A percentile compares a stretch with the other conserved stretches of the same genome.
phyloP scores from a whole-genome alignment of 2,888 invertebrate genomes.

The Orthonevra nobilis region DNA sequence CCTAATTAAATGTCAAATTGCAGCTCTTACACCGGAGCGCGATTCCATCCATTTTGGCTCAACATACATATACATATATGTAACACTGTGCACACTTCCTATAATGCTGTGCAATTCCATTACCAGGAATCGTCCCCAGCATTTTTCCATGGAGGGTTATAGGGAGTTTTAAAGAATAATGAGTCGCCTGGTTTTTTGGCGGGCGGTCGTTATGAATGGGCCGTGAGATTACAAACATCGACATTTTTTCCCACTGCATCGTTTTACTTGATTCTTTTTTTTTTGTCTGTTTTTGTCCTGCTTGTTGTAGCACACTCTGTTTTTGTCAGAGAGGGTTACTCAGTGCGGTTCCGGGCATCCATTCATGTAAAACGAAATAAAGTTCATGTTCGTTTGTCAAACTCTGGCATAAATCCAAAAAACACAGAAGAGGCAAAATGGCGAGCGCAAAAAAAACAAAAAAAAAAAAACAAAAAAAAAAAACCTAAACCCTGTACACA shows the following conservation, averaged over 20 bases:
- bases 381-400: conserved; percentile 71
- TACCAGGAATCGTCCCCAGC: conserved; percentile 60
- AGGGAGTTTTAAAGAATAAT: conserved; percentile 57
- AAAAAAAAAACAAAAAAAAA: conserved; percentile 11
- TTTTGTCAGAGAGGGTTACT: conserved; percentile 45
- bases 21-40: conserved; percentile 13
- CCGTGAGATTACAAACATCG: conserved; percentile 69
- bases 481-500: conserved; percentile 45
- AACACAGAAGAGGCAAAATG: conserved; percentile 59
- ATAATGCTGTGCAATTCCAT: conserved; percentile 64
- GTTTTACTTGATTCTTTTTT: conserved; percentile 26
- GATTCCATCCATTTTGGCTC: conserved; percentile 5
- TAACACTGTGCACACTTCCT: conserved; percentile 29
- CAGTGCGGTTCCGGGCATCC: conserved; percentile 69
- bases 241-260: conserved; percentile 67
- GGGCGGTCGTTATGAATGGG: conserved; percentile 67
- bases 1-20: conserved; percentile 68
- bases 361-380: conserved; percentile 70
- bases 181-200: conserved; percentile 67
- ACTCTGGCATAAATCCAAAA: conserved; percentile 68
- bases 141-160: neutral
- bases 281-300: conserved; percentile 11
- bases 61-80: conserved; percentile 25
- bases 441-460: conserved; percentile 46
- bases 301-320: conserved; percentile 47